phyloP scores from a whole-genome alignment of 2,113 vertebrate species.

The Brachirus orientalis region DNA sequence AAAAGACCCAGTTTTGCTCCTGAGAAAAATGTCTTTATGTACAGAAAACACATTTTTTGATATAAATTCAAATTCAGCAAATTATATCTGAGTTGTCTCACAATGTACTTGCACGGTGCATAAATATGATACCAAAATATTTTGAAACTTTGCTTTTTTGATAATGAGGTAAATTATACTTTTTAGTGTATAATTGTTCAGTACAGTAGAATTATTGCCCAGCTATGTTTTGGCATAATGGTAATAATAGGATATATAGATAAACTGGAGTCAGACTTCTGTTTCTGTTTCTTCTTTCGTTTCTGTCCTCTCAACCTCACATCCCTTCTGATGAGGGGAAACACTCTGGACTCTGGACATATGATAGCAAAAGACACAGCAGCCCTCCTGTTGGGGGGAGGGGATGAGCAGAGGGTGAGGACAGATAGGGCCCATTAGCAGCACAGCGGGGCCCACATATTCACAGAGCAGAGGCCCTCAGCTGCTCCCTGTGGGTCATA shows the following conservation, averaged over 20 bases:
- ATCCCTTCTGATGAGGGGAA: slow-evolving; percentile 29
- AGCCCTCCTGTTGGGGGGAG: slow-evolving; percentile 26
- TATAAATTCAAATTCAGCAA: too few species aligned
- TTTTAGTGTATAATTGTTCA: too few species aligned
- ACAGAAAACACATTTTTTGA: too few species aligned
- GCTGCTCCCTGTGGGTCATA: slow-evolving; percentile 70
- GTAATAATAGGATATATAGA: slow-evolving; percentile 16
- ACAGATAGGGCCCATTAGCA: slow-evolving; percentile 70
- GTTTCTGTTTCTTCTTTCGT: slow-evolving; percentile 30
- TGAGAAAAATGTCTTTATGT: too few species aligned
- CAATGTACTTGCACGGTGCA: too few species aligned
- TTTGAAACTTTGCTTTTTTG: too few species aligned
- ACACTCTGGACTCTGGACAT: slow-evolving; percentile 28
- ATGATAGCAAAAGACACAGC: slow-evolving; percentile 47
- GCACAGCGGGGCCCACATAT: slow-evolving; percentile 65
- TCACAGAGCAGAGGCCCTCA: slow-evolving; percentile 50
- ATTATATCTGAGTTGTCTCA: too few species aligned
- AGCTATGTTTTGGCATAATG: slow-evolving; percentile 1
- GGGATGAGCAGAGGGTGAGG: slow-evolving; percentile 8
- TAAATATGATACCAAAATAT: too few species aligned
- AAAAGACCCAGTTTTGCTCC: too few species aligned
- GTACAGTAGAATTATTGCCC: too few species aligned
- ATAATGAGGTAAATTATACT: too few species aligned
- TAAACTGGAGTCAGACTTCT: background rate
- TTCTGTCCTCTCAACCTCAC: slow-evolving; percentile 16